Evolutionary conservation across 2,888 invertebrate species (phyloP), one percentile per base, ranked within the genome.

Genomic region (Drosophila mulleri): DNA sequence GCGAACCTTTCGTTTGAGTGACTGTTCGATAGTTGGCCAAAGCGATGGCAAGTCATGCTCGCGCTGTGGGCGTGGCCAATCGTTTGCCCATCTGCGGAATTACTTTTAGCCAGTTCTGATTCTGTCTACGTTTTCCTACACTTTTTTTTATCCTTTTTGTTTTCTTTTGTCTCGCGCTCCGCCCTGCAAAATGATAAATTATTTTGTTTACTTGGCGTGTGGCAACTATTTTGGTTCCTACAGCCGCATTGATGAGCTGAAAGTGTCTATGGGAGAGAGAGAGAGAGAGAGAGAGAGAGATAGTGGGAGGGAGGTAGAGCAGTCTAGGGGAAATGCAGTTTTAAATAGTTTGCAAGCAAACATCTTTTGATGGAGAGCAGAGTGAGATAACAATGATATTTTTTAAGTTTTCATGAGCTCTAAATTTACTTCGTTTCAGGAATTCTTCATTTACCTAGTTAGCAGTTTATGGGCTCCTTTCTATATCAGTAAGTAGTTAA

Each of bases 161-260:
- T 29, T 2, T 35, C 50, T 57, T 48, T 35, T 14, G 6, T 14
- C 14, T 41, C 48, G 54, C 58, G 52, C 45, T 57, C 32, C 48
- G 58, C 44, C 58, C 61, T 37, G 47, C 62, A n/a, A 74, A 77
- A 83, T 83, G 74, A 83, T 84, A 83, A 87, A 83, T 87, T 84
- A 83, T 87, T 82, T 87, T 87, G 82, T 84, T 83, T 83, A 84
- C 88, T 70, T 65, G 61, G 61, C 54, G 48, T 62, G 53, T 9
- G 61, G 58, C 58, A 75, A 63, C 72, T 72, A 72, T 72, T 71
- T 72, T 61, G 44, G 57, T 48, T 26, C 35, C 59, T 23, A 26
- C 57, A 37, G 52, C 47, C 66, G 23, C 72, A 71, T 72, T 66
- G 72, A 72, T 66, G 66, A 57, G 72, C 61, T 2, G 37, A 9